Base-by-base conservation (phyloP, 2,888 invertebrate species). In the Chorisops tibialis region DNA sequence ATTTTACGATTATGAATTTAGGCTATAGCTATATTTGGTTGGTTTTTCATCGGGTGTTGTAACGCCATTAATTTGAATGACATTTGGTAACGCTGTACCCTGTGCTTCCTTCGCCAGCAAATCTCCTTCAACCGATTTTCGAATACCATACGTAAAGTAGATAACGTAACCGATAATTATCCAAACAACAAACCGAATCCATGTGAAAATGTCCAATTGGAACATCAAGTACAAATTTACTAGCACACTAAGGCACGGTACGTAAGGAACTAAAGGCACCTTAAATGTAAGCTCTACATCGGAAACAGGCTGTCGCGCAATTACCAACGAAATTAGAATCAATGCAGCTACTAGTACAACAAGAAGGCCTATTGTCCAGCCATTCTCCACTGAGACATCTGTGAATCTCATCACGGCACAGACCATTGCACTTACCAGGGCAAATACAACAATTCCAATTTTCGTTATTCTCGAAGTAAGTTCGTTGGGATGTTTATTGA, bases 211-310 rank as follows among this genome's bases (percentile, higher is more conserved):
- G 74, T 93, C 91, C 65, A 96, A 80, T 79, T 93, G 91, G 70
- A 92, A 83, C 95, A 96, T 96, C 59, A 96, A 81, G 77, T 93
- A 94, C 56, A 93, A 79, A 79, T 96, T 96, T 71, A 92, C 87
- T 66, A 93, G 84, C 45, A 93, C 86, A 76, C 93, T 93, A 5
- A 92, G 73, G 70, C 87, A 88, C 3, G 96, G 95, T 66, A 96
- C 81, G 47, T 90, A 75, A 0, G 96, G 96, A 9, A 96, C 91
- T 54, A 89, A 78, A 0, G 95, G 95, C 22, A 94, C 91, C 79
- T 86, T 88, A 71, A 92, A 92, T 2, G 88, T 82, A 48, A 92
- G 78, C 63, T 87, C 77, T 2, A 79, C 72, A 3, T 79, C 71
- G 12, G 85, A 83, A 49, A 81, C 76, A 0, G 92, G 92, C 76